A percentile compares a stretch with the other conserved stretches of the same genome.
phyloP scores from a whole-genome alignment of 2,113 vertebrate genomes.

The Mus pahari region DNA sequence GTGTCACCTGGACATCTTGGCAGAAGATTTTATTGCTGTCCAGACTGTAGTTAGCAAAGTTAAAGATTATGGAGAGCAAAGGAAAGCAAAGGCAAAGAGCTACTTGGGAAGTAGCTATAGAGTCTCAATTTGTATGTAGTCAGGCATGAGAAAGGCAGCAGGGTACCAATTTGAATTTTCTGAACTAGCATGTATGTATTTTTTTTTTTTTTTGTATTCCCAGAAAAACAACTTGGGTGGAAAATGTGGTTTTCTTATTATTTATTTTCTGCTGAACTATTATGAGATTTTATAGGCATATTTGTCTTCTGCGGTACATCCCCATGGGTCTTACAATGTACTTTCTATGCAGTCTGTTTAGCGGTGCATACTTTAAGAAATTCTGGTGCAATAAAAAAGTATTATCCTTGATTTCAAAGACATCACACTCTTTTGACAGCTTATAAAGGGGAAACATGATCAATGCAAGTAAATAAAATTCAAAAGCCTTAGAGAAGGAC shows the following conservation, averaged over 20 bases:
- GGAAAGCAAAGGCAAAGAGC: not conserved
- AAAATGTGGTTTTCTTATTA: constrained; percentile 9
- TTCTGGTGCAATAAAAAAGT: not conserved
- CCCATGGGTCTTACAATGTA: not conserved
- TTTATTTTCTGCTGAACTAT: constrained; percentile 23
- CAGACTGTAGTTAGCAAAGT: not conserved
- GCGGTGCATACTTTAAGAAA: not conserved
- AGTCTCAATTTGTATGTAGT: not conserved
- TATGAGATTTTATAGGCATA: not conserved
- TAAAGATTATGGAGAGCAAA: not conserved
- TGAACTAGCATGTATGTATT: not conserved
- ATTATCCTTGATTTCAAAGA: not conserved
- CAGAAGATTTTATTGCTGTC: not conserved
- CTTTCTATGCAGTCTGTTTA: not conserved
- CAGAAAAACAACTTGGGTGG: constrained; percentile 3
- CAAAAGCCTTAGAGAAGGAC: not conserved
- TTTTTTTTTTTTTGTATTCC: not conserved
- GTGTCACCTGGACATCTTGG: not conserved
- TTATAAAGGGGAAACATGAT: not conserved
- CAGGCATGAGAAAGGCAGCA: not conserved
- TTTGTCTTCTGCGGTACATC: not conserved
- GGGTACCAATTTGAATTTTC: not conserved
- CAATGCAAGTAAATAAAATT: not conserved
- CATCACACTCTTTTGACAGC: not conserved
- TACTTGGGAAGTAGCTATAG: not conserved